Base-by-base conservation (phyloP, 2,113 vertebrate species). In the Drymodes brunneopygia region DNA sequence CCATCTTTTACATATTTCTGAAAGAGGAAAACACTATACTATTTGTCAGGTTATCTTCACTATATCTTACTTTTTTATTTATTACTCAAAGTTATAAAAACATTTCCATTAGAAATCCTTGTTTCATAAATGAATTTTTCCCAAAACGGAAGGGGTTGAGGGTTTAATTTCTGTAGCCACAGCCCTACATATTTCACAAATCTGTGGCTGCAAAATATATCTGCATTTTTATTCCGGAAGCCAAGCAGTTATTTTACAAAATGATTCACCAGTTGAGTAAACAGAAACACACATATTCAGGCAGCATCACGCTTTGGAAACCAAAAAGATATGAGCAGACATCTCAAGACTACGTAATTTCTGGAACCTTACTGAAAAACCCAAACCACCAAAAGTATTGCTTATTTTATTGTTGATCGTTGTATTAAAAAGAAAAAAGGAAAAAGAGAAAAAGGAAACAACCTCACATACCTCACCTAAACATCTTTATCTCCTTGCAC, bases 181-280 rank as follows among this genome's bases (percentile, higher is more conserved):
- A 73, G 51, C 38, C 51, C 44, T 44, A 31, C 38, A 18, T 81
- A 90, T 66, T 93, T 86, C 82, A 82, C 60, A 86, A 73, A 91
- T 67, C 70, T 75, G 93, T 69, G 73, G 81, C 84, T 73, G 45
- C 21, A 87, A 87, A 91, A 75, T 33, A 27, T n/a, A 86, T 57
- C 89, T 82, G 48, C 70, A 47, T 35, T 87, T 95, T 71, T 75
- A 72, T 60, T 95, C 42, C 74, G 82, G 73, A 92, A 94, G 58
- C 50, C 64, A 94, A 90, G 71, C 31, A 15, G 28, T 90, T 73
- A 21, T 78, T 94, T 90, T 33, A 86, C n/a, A 83, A 95, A 88
- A 85, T 70, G 35, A 87, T 60, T 93, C 64, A 92, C 58, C 71
- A 70, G 38, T 90, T 89, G 54, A 88, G 45, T 88, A 85, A 87